Evolutionary conservation across 1,140 invertebrate genomes (phyloP), one percentile per base, ranked within the genome.

Genomic region (Drosophila ananassae): DNA sequence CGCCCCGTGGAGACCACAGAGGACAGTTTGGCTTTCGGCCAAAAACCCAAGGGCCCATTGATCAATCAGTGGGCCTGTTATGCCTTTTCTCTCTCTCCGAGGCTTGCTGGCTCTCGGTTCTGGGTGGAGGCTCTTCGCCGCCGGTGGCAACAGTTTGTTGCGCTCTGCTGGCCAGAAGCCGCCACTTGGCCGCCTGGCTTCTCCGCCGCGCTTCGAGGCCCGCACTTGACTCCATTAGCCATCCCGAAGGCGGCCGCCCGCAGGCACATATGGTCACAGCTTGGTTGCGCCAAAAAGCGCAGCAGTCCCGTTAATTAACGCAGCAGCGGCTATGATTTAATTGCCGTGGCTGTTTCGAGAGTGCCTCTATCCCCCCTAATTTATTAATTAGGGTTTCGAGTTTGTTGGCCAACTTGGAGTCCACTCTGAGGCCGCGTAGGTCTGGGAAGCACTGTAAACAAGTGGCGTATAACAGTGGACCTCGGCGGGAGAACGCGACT

Each of bases 171-270:
- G 22, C 74, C 73, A 76, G 48, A 58, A 46, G 48, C 46, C 46
- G 76, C 76, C 56, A 53, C 51, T 77, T 64, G 47, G 41, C 24
- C 44, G 24, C 25, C 25, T 54, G 25, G 37, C 37, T 53, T 66
- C 50, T 46, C 53, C 37, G 24, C 41, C 32, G 32, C 48, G 77
- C 62, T 71, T 71, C 57, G 60, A 54, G 30, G 72, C 51, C 66
- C 79, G 82, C 81, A 85, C 82, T 85, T 85, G 82, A 85, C 82
- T 85, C 71, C 82, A 82, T 85, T 85, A 72, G 68, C 21, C 44
- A 47, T 47, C 21, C 8, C 4, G 24, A 47, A 47, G 32, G 55
- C 54, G 34, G 56, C 59, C 46, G 50, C 32, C 55, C 60, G 77
- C 58, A 69, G 77, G 60, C 72, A 46, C 63, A 71, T 78, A 64